A percentile compares a stretch with the other conserved stretches of the same genome.
Evolutionary conservation across 1,140 invertebrate genomes (phyloP).

Genomic region (Trichonephila clavata): DNA sequence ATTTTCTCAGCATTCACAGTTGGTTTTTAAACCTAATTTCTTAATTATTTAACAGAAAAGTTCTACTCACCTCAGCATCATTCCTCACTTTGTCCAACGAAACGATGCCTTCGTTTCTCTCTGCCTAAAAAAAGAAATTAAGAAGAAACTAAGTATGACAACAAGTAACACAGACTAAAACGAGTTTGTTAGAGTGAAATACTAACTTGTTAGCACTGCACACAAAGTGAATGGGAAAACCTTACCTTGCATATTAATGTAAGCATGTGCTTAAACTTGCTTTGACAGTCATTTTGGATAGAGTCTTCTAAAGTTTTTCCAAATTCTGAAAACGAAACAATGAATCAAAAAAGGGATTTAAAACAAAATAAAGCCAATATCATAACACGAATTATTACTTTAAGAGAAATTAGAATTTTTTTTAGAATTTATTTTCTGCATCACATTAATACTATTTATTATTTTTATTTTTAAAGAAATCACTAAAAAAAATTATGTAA

Average conservation of each 20-base stretch:
- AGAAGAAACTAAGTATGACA: neutral
- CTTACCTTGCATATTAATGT: constrained; percentile 68
- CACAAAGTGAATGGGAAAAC: neutral
- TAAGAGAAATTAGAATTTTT: too few relatives aligned
- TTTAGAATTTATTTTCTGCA: too few relatives aligned
- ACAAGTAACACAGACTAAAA: neutral
- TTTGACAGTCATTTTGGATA: constrained; percentile 66
- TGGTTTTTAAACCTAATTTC: too few relatives aligned
- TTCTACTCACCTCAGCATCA: constrained; percentile 56
- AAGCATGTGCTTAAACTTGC: constrained; percentile 71
- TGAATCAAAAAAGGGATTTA: neutral
- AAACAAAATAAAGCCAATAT: too few relatives aligned
- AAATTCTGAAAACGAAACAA: constrained; percentile 57
- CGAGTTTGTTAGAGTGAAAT: too few relatives aligned
- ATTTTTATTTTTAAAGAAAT: too few relatives aligned
- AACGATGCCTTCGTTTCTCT: constrained; percentile 73
- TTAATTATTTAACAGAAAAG: neutral
- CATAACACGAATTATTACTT: too few relatives aligned
- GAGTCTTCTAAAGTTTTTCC: constrained; percentile 70
- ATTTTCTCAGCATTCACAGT: too few relatives aligned
- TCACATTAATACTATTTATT: too few relatives aligned
- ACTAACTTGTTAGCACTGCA: neutral
- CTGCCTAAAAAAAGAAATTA: constrained; percentile 40
- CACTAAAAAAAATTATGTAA: too few relatives aligned
- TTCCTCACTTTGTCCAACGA: constrained; percentile 72